Evolutionary conservation across 2,797 vertebrate genomes (phyloP).

Genomic region (Synaphobranchus kaupii): DNA sequence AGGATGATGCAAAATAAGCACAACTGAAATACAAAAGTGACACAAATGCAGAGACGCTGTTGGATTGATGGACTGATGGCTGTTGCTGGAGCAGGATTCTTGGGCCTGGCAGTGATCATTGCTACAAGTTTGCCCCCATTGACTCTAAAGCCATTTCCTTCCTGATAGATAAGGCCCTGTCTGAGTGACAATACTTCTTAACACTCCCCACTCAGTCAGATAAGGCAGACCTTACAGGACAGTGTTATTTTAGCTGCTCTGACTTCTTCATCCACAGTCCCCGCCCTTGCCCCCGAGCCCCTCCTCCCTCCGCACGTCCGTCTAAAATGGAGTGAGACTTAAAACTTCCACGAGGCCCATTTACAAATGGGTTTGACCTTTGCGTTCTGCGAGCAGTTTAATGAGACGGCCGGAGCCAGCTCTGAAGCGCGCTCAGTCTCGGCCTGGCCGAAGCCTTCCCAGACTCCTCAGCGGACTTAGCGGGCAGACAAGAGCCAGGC

Average conservation of each 20-base stretch:
- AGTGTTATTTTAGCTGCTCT: slow-evolving; percentile 20
- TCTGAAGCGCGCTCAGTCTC: slow-evolving; percentile 47
- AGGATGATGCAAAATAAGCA: not conserved
- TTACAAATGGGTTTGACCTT: slow-evolving; percentile 49
- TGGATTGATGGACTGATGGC: slow-evolving; percentile 35
- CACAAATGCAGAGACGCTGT: not conserved
- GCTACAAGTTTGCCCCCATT: slow-evolving; percentile 67
- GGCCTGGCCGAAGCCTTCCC: slow-evolving; percentile 48
- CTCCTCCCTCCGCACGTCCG: not conserved
- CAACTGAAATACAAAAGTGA: not conserved
- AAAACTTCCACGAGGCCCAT: slow-evolving; percentile 24
- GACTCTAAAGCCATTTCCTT: slow-evolving; percentile 73
- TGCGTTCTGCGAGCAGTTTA: slow-evolving; percentile 45
- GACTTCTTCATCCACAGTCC: not conserved
- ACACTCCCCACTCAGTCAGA: slow-evolving; percentile 12
- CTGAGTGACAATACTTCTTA: slow-evolving; percentile 18
- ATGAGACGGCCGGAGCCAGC: slow-evolving; percentile 53
- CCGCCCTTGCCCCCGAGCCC: not conserved
- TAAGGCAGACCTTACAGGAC: not conserved
- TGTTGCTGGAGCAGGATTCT: slow-evolving; percentile 34
- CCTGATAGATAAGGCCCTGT: slow-evolving; percentile 68
- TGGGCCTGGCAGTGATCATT: slow-evolving; percentile 66
- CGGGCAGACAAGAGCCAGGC: slow-evolving; percentile 69
- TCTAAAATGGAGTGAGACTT: slow-evolving; percentile 18
- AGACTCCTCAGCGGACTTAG: slow-evolving; percentile 42